phyloP scores from a whole-genome alignment of 2,797 vertebrate species.

The Cynopterus sphinx region DNA sequence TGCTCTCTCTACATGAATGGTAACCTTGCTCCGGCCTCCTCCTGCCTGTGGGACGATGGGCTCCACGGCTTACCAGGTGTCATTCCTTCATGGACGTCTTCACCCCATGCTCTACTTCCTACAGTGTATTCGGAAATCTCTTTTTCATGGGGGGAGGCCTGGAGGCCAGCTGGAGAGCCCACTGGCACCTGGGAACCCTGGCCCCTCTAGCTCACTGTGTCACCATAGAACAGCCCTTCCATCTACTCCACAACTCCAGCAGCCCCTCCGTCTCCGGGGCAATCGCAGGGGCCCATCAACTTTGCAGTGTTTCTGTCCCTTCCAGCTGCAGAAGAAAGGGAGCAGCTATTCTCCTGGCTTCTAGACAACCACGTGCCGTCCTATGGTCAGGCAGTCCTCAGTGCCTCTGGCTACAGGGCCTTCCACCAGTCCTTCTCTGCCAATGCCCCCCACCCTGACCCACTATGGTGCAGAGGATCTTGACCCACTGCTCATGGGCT shows the following conservation, averaged over 20 bases:
- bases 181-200: not conserved
- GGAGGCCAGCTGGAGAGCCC: not conserved
- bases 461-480: not conserved
- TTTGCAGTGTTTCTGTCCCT: slow-evolving; percentile 64
- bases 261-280: not conserved
- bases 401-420: not conserved
- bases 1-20: not conserved
- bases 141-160: not conserved
- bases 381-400: not conserved
- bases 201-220: not conserved
- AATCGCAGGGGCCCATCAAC: slow-evolving; percentile 12
- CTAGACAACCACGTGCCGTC: slow-evolving; percentile 9
- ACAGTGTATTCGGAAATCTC: not conserved
- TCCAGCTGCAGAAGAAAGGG: slow-evolving; percentile 53
- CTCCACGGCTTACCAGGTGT: not conserved
- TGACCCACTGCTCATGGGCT: not conserved
- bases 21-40: not conserved
- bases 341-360: slow-evolving; percentile 66
- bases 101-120: too few species aligned
- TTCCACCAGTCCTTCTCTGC: not conserved
- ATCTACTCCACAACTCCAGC: not conserved
- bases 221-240: not conserved
- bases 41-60: not conserved
- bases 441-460: not conserved
- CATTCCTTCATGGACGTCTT: not conserved